phyloP scores from a whole-genome alignment of 1,140 invertebrate genomes.

The Diachasmimorpha longicaudata region DNA sequence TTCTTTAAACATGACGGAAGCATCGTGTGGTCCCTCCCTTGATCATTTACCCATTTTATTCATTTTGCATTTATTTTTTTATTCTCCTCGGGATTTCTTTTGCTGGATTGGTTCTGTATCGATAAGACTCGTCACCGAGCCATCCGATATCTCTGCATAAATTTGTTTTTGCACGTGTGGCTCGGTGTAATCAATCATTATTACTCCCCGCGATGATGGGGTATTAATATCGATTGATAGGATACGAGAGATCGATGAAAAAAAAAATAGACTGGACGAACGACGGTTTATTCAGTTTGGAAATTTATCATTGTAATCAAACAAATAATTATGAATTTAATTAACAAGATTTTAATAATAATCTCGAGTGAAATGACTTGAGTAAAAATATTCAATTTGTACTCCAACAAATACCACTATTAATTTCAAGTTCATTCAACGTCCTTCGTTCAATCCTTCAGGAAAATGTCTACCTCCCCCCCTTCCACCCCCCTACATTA shows the following conservation, averaged over 20 bases:
- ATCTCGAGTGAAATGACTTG: no score
- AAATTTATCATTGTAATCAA: no score
- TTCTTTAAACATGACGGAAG: slow-evolving; percentile 54
- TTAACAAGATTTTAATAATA: no score
- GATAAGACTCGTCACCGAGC: background rate
- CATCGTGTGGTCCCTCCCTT: slow-evolving; percentile 34
- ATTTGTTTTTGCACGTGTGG: background rate
- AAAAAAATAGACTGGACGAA: no score
- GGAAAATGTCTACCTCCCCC: no score
- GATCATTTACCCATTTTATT: background rate
- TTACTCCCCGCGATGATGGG: background rate
- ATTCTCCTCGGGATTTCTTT: background rate
- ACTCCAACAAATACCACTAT: no score
- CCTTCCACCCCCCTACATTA: background rate
- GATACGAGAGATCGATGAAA: background rate
- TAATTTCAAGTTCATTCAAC: no score
- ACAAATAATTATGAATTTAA: no score
- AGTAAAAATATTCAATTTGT: no score
- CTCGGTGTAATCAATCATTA: background rate
- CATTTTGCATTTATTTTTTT: background rate
- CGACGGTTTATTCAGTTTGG: no score
- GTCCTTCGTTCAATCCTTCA: no score
- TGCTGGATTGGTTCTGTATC: background rate
- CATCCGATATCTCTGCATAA: background rate
- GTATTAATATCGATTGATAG: background rate